Base-by-base conservation (phyloP, 2,797 vertebrate genomes). In the Tenualosa thibaudeaui region DNA sequence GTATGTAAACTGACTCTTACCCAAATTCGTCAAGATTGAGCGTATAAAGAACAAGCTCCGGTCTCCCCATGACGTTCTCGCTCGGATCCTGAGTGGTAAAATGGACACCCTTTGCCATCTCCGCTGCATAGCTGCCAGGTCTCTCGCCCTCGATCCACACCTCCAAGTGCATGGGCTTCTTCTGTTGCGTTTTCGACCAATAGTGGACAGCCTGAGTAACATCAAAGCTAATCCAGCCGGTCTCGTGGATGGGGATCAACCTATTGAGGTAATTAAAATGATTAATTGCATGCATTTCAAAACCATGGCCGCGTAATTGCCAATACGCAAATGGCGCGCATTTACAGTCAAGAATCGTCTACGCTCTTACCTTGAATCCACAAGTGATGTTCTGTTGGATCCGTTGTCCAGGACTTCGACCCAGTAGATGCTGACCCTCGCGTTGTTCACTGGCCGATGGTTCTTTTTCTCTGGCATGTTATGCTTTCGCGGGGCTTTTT, bases 191-290 rank as follows among this genome's bases (percentile, higher is more conserved):
- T 87, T 94, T 95, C 88, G 96, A 96, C 98, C 98, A 99, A 92
- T 97, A 97, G 82, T 96, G 97, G 89, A 99, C 96, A 0, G 98
- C 98, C 90, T 98, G 97, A 0, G 97, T 99, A 93, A 99, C 98
- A 84, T 99, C 98, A 86, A 99, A 98, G 94, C 96, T 96, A 91
- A 93, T 97, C 98, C 98, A 99, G 88, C 97, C 97, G 0, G 95
- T 96, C 86, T 97, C 96, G 22, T 94, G 93, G 86, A 98, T 94
- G 43, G 97, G 95, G 91, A 99, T 95, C 93, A 98, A 93, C 93
- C 97, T 98, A 89, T 0, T 5, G 90, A 82, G 83, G 81, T 82
- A 8, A 83, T 78, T 43, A 81, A 81, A 43, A 81, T 60, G 83
- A 88, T 53, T 81, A 83, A 86, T 85, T 81, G 81, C 50, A 84